Conservation (phyloP, 2,888 invertebrate species). For the Eledone cirrhosa region DNA sequence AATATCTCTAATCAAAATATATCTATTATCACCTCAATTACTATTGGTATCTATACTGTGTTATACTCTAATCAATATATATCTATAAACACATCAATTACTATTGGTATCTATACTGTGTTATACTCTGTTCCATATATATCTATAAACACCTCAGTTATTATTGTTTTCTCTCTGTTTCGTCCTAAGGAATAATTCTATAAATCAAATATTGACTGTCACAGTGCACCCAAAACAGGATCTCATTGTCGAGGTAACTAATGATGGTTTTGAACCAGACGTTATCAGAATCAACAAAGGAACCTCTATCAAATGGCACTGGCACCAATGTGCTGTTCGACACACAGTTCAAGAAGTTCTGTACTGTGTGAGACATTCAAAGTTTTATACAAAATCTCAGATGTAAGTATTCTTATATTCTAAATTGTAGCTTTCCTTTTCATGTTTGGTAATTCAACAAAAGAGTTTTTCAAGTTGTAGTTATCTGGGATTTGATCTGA, state of each 20-base stretch:
- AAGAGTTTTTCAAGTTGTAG: too few species aligned
- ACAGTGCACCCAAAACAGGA: constrained; percentile 58
- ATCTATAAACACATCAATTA: too few species aligned
- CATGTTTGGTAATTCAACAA: too few species aligned
- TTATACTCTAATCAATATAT: too few species aligned
- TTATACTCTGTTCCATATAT: too few species aligned
- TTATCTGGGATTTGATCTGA: too few species aligned
- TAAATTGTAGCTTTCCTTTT: background rate
- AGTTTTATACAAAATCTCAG: background rate
- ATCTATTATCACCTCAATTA: too few species aligned
- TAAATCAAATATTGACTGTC: constrained; percentile 61
- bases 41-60: too few species aligned
- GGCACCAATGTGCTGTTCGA: constrained; percentile 59
- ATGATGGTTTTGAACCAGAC: constrained; percentile 64
- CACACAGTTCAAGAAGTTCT: constrained; percentile 57
- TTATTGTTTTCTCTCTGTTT: too few species aligned
- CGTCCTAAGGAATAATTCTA: constrained; percentile 54
- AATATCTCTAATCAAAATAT: too few species aligned
- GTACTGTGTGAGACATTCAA: constrained; percentile 37
- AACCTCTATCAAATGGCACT: constrained; percentile 62
- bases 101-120: too few species aligned
- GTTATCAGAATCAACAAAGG: constrained; percentile 64
- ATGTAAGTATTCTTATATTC: background rate
- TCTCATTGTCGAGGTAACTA: constrained; percentile 57
- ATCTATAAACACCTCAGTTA: too few species aligned